Evolutionary conservation across 2,888 invertebrate species (phyloP).

Genomic region (Encarsia formosa): DNA sequence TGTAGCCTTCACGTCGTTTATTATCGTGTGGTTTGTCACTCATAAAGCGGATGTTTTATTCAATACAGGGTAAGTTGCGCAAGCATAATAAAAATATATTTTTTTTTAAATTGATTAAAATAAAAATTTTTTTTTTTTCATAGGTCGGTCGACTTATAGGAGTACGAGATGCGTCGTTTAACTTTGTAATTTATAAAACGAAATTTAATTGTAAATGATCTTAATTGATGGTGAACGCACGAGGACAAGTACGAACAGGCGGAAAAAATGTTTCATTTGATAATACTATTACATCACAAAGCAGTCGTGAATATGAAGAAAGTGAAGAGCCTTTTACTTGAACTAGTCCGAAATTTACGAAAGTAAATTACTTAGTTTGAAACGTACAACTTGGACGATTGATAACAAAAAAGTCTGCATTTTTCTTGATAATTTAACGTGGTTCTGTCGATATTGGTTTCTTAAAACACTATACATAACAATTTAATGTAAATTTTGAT

Average conservation of each 20-base stretch:
- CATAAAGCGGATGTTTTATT: slow-evolving; percentile 51
- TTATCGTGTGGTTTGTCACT: slow-evolving; percentile 56
- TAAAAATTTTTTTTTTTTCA: slow-evolving; percentile 21
- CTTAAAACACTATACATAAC: too few relatives aligned
- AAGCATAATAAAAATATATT: neutral
- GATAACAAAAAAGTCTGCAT: too few relatives aligned
- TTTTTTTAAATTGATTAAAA: neutral
- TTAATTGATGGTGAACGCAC: too few relatives aligned
- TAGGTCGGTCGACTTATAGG: slow-evolving; percentile 42
- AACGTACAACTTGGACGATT: slow-evolving; percentile 6
- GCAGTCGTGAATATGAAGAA: slow-evolving; percentile 39
- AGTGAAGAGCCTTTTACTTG: slow-evolving; percentile 18
- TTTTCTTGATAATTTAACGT: too few relatives aligned
- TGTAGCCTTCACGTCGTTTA: slow-evolving; percentile 54
- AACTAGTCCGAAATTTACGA: slow-evolving; percentile 21
- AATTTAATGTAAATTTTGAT: too few relatives aligned
- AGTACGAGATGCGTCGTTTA: slow-evolving; percentile 45
- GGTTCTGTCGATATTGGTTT: too few relatives aligned
- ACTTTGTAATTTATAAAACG: too few relatives aligned
- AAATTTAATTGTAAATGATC: too few relatives aligned
- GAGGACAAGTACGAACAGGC: too few relatives aligned
- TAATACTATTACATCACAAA: too few relatives aligned
- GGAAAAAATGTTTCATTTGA: too few relatives aligned
- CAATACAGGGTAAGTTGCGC: slow-evolving; percentile 16
- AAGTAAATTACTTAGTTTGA: neutral